Conservation (phyloP, 2,113 vertebrate genomes). For the Mus spicilegus region DNA sequence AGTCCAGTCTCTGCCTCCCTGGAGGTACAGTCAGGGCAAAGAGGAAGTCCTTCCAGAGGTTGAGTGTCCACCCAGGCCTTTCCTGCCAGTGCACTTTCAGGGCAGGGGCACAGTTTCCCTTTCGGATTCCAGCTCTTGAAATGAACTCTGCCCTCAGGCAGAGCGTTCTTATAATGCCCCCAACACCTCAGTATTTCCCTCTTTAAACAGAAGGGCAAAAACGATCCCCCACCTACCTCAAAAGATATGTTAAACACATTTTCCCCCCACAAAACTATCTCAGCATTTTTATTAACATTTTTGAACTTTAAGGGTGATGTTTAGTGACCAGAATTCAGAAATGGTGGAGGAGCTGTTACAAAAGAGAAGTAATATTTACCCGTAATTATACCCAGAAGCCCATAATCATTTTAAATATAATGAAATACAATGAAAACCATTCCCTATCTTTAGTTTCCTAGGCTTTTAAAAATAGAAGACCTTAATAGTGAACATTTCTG, state of each 20-base stretch:
- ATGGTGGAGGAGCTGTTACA: not conserved
- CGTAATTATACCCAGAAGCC: not conserved
- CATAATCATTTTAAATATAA: not conserved
- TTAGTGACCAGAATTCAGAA: slow-evolving; percentile 24
- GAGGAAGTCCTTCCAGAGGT: not conserved
- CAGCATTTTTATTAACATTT: not conserved
- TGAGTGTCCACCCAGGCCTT: too few species aligned
- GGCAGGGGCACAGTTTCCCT: not conserved
- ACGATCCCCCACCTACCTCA: not conserved
- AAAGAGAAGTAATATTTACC: not conserved
- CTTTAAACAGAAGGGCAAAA: not conserved
- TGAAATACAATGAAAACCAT: not conserved
- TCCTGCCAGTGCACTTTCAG: not conserved
- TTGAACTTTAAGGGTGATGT: slow-evolving; percentile 2
- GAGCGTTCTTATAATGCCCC: not conserved
- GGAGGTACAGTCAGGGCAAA: not conserved
- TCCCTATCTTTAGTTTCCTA: not conserved
- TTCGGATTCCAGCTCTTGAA: slow-evolving; percentile 16
- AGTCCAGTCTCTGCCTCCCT: not conserved
- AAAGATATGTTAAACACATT: slow-evolving; percentile 12
- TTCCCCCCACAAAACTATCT: not conserved
- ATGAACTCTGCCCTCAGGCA: not conserved
- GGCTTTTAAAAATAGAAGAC: not conserved
- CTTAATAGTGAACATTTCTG: not conserved
- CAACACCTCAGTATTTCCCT: not conserved